Evolutionary conservation across 2,113 vertebrate species (phyloP), one percentile per base, ranked within the genome.

Genomic region (Phylloscopus trochilus): DNA sequence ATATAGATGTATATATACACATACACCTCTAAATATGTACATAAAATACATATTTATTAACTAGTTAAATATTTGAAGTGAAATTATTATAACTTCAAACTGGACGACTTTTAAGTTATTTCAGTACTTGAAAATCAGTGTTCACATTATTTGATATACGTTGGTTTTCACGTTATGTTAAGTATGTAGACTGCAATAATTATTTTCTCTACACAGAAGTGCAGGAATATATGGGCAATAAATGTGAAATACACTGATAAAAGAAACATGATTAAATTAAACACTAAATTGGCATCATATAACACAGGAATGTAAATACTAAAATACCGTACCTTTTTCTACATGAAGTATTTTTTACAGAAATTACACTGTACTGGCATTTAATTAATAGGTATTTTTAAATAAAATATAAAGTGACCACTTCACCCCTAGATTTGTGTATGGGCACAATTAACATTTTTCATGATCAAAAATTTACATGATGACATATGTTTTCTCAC

Each of bases 321-420:
- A 30, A 22, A 77, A 68, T 21, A 82, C 2, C 1, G 6, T 52
- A 66, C 23, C 20, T 81, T 69, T 47, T 15, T 41, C 52, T 62
- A 41, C 22, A 41, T 7, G 1, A 59, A 69, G 14, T 22, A 35
- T 33, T 79, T 69, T 52, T 60, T 39, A 37, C 9, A 58, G 31
- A 73, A 89, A 35, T 22, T 1, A 56, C 6, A 77, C 10, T 3
- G 2, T 31, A 44, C 5, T 2, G 0, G 1, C 6, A 70, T 74
- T 81, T 49, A 77, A 44, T 33, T 18, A n/a, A 17, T 28, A 67
- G 10, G 19, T 11, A n/a, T 41, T 58, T 43, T 37, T 13, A 17
- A 87, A 51, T 30, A 69, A 69, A 69, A 37, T 37, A 60, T 12
- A 26, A 60, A 39, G 20, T 16, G 0, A 70, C 2, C 21, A 44